Conservation (phyloP, 2,113 vertebrate genomes). For the Dipodomys spectabilis region DNA sequence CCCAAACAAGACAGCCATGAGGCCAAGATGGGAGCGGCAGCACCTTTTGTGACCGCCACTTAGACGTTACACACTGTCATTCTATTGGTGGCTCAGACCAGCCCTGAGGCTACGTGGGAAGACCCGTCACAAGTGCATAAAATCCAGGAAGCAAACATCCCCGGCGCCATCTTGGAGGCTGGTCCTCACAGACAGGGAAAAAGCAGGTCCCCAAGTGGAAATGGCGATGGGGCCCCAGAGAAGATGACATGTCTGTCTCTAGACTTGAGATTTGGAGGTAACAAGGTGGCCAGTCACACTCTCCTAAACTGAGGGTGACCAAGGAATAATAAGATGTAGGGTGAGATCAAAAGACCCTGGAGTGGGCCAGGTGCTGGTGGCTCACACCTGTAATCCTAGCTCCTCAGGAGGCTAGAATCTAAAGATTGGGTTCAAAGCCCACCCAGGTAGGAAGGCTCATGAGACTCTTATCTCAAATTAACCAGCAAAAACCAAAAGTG, state of each 20-base stretch:
- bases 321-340: neutral
- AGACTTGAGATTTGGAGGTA: too few species aligned
- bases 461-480: too few species aligned
- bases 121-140: fast-evolving
- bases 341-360: neutral
- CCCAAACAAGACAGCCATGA: neutral
- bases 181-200: neutral
- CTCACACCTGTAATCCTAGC: too few species aligned
- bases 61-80: too few species aligned
- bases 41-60: neutral
- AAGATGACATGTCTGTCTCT: neutral
- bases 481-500: too few species aligned
- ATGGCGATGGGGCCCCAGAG: neutral
- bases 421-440: too few species aligned
- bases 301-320: too few species aligned
- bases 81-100: neutral
- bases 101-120: neutral
- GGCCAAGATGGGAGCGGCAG: neutral
- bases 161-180: too few species aligned
- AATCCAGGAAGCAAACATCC: neutral
- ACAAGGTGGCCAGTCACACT: neutral
- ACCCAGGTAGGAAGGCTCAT: too few species aligned
- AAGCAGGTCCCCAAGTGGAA: neutral
- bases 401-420: too few species aligned
- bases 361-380: too few species aligned